These are phyloP conservation scores for Rhopalosiphum padi DNA, from an alignment of 1,140 invertebrate genomes.

Conservation along the genomic window DNA sequence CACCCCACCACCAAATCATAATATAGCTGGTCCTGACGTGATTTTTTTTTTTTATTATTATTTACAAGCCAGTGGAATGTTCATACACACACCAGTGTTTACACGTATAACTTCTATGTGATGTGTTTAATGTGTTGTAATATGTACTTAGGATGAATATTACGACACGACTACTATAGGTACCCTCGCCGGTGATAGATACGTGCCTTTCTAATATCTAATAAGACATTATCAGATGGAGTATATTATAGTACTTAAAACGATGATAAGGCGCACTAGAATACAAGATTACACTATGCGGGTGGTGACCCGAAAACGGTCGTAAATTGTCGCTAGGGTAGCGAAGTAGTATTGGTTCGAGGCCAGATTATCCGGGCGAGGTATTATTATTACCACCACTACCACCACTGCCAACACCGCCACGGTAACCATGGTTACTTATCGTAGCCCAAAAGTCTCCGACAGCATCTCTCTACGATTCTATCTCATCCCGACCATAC, in stretches of 20 bases:
- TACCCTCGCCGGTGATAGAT: neutral
- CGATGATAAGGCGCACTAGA: constrained; percentile 1
- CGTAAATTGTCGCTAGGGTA: constrained; percentile 44
- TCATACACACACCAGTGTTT: neutral
- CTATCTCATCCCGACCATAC: no score
- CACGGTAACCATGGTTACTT: constrained; percentile 52
- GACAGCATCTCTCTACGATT: neutral
- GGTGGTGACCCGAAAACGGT: constrained; percentile 22
- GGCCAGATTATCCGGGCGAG: constrained; percentile 45
- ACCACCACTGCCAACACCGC: neutral
- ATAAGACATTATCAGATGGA: neutral
- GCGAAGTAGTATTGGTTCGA: constrained; percentile 45
- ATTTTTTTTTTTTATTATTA: neutral
- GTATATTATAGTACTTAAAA: constrained; percentile 23
- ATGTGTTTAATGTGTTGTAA: neutral
- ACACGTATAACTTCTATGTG: neutral
- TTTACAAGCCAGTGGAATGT: neutral
- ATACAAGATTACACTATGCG: constrained; percentile 18
- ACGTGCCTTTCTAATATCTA: neutral
- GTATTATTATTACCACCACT: constrained; percentile 37
- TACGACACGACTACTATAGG: neutral
- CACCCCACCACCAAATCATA: neutral
- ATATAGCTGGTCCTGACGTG: neutral
- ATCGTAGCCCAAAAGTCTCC: constrained; percentile 28
- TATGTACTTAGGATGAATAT: neutral